Conservation (phyloP, 2,797 vertebrate genomes). For the Neopelma chrysocephalum region DNA sequence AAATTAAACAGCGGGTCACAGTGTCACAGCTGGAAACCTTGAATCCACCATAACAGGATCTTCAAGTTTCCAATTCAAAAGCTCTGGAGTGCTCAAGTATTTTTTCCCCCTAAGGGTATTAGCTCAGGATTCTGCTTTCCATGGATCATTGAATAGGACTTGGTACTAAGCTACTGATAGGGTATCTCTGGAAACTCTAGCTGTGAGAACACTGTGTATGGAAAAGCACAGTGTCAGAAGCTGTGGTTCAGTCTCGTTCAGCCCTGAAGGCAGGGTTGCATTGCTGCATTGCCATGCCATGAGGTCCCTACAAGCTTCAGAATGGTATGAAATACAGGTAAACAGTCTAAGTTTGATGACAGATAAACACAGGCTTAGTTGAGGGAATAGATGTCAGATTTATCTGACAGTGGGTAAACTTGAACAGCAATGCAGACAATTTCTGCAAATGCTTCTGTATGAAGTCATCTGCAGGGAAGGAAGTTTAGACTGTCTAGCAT, state of each 20-base stretch:
- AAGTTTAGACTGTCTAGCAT: background rate
- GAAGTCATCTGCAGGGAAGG: background rate
- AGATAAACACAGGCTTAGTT: background rate
- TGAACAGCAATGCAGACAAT: accelerated
- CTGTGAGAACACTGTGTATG: background rate
- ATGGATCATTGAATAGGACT: background rate
- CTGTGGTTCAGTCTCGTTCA: background rate
- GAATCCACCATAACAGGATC: conserved; percentile 54
- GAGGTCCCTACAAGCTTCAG: background rate
- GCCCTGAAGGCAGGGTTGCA: background rate
- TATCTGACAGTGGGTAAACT: background rate
- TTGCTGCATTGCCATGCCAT: background rate
- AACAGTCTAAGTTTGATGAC: background rate
- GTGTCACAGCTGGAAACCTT: conserved; percentile 66
- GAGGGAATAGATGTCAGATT: background rate
- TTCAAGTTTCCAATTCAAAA: conserved; percentile 41
- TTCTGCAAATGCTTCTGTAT: background rate
- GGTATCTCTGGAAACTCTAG: background rate
- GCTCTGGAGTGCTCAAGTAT: background rate
- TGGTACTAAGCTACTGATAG: background rate
- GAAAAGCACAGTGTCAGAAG: background rate
- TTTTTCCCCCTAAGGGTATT: conserved; percentile 5
- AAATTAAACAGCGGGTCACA: conserved; percentile 41
- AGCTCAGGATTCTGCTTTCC: background rate
- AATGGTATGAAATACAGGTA: background rate